Conservation (phyloP, 2,888 invertebrate species). For the Shargacucullia verbasci region DNA sequence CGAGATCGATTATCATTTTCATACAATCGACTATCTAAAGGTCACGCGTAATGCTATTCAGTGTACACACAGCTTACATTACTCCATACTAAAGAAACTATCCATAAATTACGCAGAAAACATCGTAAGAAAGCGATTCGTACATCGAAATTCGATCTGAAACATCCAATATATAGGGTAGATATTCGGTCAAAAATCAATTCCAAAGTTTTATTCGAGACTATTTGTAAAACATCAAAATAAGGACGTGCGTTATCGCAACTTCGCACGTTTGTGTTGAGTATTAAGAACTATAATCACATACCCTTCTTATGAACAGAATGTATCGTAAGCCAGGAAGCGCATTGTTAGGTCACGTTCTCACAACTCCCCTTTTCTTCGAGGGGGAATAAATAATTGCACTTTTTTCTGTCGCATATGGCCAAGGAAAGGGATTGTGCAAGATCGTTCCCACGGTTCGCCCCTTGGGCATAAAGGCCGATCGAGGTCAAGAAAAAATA, state of each 20-base stretch:
- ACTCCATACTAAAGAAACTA: constrained; percentile 80
- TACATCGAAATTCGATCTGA: constrained; percentile 53
- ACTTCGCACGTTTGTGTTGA: constrained; percentile 68
- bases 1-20: constrained; percentile 86
- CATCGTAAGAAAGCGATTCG: constrained; percentile 41
- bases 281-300: constrained; percentile 75
- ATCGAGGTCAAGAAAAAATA: constrained; percentile 88
- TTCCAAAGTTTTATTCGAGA: constrained; percentile 70
- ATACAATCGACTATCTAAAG: constrained; percentile 85
- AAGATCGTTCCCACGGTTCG: constrained; percentile 88
- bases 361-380: constrained; percentile 89
- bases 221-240: constrained; percentile 77
- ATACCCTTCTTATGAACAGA: constrained; percentile 67
- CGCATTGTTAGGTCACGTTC: constrained; percentile 89
- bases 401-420: constrained; percentile 89
- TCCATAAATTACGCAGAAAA: constrained; percentile 64
- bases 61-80: constrained; percentile 70
- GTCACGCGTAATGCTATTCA: constrained; percentile 87
- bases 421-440: constrained; percentile 87
- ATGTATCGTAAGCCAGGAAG: constrained; percentile 88
- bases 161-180: constrained; percentile 49
- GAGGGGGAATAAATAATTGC: constrained; percentile 89
- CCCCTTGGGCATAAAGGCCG: constrained; percentile 85
- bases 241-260: constrained; percentile 66
- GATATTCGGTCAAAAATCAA: constrained; percentile 50